These are phyloP conservation scores for Rhodophaea formosa DNA, from an alignment of 2,888 invertebrate genomes.

Conservation along the genomic window DNA sequence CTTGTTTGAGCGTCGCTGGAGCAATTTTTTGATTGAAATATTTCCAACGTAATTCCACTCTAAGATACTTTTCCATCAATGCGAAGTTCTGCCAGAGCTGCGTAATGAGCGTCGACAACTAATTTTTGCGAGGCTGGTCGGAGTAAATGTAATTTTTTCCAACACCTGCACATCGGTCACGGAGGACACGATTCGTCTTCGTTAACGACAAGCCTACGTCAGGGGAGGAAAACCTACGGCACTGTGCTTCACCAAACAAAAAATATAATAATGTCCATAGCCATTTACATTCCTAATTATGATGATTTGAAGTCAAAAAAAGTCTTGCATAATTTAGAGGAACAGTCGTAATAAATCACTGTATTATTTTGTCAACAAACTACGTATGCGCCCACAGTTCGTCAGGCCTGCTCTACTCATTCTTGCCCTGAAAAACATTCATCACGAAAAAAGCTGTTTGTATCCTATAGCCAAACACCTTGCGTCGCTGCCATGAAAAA, in stretches of 20 bases:
- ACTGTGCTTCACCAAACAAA: constrained; percentile 5
- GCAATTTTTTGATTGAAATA: constrained; percentile 7
- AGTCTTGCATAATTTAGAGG: background rate
- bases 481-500: constrained; percentile 41
- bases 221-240: constrained; percentile 18
- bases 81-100: background rate
- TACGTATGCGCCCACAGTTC: background rate
- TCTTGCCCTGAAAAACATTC: constrained; percentile 51
- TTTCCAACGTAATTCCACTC: constrained; percentile 6
- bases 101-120: constrained; percentile 24
- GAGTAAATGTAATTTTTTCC: constrained; percentile 39
- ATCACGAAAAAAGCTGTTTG: constrained; percentile 49
- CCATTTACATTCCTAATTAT: background rate
- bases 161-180: constrained; percentile 56
- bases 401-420: constrained; percentile 30
- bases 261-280: background rate
- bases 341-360: background rate
- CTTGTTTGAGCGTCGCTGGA: constrained; percentile 7
- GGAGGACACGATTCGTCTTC: constrained; percentile 57
- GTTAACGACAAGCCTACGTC: constrained; percentile 44
- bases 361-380: too few relatives aligned
- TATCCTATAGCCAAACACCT: constrained; percentile 41
- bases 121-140: constrained; percentile 38
- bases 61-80: constrained; percentile 1
- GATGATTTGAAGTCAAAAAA: background rate